These are phyloP conservation scores for Crepidodera aurea DNA, from an alignment of 2,888 invertebrate genomes.

Conservation along the genomic window DNA sequence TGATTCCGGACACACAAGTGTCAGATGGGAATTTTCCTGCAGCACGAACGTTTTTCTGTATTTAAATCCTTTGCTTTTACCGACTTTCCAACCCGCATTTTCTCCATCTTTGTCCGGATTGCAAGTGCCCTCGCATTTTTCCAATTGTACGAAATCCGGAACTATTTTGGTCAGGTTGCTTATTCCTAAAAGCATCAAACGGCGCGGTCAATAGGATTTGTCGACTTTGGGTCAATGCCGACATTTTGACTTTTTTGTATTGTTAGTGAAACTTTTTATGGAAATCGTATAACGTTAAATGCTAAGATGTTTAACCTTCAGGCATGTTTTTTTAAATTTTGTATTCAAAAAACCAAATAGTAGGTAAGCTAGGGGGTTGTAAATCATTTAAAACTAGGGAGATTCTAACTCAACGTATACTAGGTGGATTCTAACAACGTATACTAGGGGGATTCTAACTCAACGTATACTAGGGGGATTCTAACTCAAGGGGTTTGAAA, in stretches of 20 bases:
- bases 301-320: too few relatives aligned
- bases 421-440: too few relatives aligned
- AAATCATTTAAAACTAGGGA: too few relatives aligned
- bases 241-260: background rate
- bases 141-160: slow-evolving; percentile 63
- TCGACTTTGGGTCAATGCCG: background rate
- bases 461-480: too few relatives aligned
- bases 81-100: slow-evolving; percentile 60
- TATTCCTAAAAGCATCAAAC: slow-evolving; percentile 57
- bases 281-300: too few relatives aligned
- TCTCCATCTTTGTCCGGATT: slow-evolving; percentile 59
- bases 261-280: background rate
- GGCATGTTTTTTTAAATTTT: too few relatives aligned
- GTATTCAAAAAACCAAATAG: too few relatives aligned
- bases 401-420: too few relatives aligned
- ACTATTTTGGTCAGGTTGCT: slow-evolving; percentile 62
- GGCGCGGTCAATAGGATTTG: background rate
- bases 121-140: slow-evolving; percentile 59
- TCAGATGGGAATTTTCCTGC: slow-evolving; percentile 65
- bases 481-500: too few relatives aligned
- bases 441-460: too few relatives aligned
- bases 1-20: slow-evolving; percentile 66
- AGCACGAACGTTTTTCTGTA: slow-evolving; percentile 64
- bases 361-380: too few relatives aligned
- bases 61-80: slow-evolving; percentile 60